Evolutionary conservation across 2,113 vertebrate genomes (phyloP), one percentile per base, ranked within the genome.

Genomic region (Clarias magur): DNA sequence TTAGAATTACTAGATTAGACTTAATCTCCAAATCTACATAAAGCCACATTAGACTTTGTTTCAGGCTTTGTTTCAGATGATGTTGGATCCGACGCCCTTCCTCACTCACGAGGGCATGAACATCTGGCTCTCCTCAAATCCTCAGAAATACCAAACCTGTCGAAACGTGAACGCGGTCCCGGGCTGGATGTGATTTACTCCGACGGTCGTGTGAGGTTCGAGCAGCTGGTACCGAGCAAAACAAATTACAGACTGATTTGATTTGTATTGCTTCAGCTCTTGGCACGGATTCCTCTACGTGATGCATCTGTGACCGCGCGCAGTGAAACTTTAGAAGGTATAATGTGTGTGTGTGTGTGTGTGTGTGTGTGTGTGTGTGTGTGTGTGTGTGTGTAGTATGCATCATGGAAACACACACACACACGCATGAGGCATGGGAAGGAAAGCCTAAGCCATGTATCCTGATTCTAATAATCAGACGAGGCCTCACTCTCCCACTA

Each of bases 81-180:
- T 57, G 27, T 30, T 17, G 60, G 59, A 81, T 81, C 57, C 42
- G 30, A 30, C 25, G 56, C n/a, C 38, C 80, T 62, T 62, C 34
- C 48, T 63, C 60, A 16, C 48, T 63, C 60, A 16, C 1, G 8
- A 42, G 68, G 83, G 48, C 48, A 54, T 34, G 27, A 57, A 84
- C 83, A 72, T 84, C 65, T 84, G 83, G 67, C 63, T 83, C 53
- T 56, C 13, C 65, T 56, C 65, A 38, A 65, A 27, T 54, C 42
- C 56, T 25, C 62, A 68, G 13, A 27, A 65, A 60, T 19, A 2
- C 6, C 30, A 38, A 62, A 62, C 19, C 30, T 10, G 2, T 1
- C 48, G 3, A 23, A 56, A n/a, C 30, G 16, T 30, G 8, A 7
- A 17, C 27, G 30, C 6, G 3, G 54, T 15, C 27, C 1, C 10